Base-by-base conservation (phyloP, 2,888 invertebrate genomes). In the Taphrorychus bicolor region DNA sequence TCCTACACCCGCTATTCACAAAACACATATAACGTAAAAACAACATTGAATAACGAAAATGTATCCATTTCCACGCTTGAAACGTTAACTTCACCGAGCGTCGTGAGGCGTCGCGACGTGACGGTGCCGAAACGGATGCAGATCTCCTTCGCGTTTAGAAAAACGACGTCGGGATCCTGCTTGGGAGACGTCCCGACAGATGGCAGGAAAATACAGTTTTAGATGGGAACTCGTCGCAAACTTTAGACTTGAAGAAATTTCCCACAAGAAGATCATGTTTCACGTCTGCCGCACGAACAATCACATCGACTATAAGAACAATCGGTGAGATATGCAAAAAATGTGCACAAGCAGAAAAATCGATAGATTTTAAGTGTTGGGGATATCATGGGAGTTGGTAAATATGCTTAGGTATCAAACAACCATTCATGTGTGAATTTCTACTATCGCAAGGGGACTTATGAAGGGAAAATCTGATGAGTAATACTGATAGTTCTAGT, bases 101-200 rank as follows among this genome's bases (percentile, higher is more conserved):
- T 7, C 54, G 54, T 22, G 16, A 23, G 16, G 16, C 54, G 54
- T 54, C 54, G 54, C 54, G 54, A 54, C 54, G 54, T 32, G 54
- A 54, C 54, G 32, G 9, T 32, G 32, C 32, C 11, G 32, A 7
- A 7, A 7, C 11, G 9, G 32, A 32, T 32, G 32, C 32, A 32
- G 32, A 32, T 32, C 32, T 32, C 32, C n/a, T n/a, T n/a, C 3
- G 22, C 16, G 21, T 22, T 9, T n/a, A 51, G 24, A 54, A 54
- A 54, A 54, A 54, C 32, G 54, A 32, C 54, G 54, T 17, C 32
- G 14, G 9, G 19, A n/a, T 19, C 9, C 32, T 32, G 32, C 3
- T 32, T 32, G 9, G 32, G 11, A 32, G 32, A 11, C 32, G 32
- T 7, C 32, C 3, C 32, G 11, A 7, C 32, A 32, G 32, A 32